Evolutionary conservation across 2,113 vertebrate genomes (phyloP), one percentile per base, ranked within the genome.

Genomic region (Phalacrocorax pelagicus): DNA sequence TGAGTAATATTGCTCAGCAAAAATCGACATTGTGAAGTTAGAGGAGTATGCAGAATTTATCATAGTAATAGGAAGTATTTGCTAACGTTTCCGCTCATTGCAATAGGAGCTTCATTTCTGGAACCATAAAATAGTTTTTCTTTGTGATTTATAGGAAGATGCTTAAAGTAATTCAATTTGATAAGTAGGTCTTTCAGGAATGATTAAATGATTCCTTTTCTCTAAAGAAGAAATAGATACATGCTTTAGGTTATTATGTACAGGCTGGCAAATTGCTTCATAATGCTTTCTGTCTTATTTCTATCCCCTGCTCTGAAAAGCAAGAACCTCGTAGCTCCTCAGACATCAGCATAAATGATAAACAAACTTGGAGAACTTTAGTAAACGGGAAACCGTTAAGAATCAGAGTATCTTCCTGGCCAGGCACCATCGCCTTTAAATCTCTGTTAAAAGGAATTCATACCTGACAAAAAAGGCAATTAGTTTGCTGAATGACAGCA

Each of bases 401-500:
- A 78, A 90, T 77, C 34, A 80, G 52, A 65, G 29, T 7, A 46
- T 80, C 49, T 73, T 66, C 92, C 34, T 85, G 83, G 65, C 87
- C 89, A 93, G 82, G 65, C 59, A 62, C 49, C 81, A 29, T 69
- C 96, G 94, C 57, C 88, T 97, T 63, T 71, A 89, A 89, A 67
- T 74, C 69, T 81, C 65, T 88, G 58, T 96, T 97, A 78, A 44
- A 83, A 94, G 81, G 90, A 94, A 96, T 96, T 95, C 86, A 52
- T 84, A 71, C 82, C 82, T 97, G 93, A 92, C 90, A 96, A 88
- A 96, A 90, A 88, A 96, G 86, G 73, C 61, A 97, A 97, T 97
- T 97, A 71, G 13, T 95, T 93, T 96, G 18, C 86, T 92, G 96
- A 92, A 71, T 92, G 96, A 78, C 88, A 97, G 83, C 74, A 83